Percentiles rank a stretch among this genome's conserved stretches.
Conservation (phyloP, 2,888 invertebrate genomes). For the Scaptomyza tumidula region DNA sequence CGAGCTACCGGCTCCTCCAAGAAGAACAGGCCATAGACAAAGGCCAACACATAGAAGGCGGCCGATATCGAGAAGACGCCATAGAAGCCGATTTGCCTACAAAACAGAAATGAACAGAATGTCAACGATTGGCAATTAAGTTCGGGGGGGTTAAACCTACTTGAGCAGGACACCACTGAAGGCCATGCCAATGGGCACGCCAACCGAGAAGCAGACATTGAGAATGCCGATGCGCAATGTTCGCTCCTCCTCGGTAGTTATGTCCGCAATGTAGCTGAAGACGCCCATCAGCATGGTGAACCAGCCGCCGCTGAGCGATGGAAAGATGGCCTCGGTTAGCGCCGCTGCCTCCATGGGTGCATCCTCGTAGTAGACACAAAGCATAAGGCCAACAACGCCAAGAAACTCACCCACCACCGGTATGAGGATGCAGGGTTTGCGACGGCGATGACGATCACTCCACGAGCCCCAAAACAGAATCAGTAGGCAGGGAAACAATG, state of each 20-base stretch:
- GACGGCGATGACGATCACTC: constrained; percentile 86
- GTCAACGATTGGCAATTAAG: neutral
- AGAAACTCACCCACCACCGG: constrained; percentile 93
- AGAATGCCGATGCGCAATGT: constrained; percentile 94
- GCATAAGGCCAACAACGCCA: constrained; percentile 90
- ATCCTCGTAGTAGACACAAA: constrained; percentile 92
- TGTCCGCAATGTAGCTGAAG: constrained; percentile 94
- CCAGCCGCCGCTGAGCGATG: constrained; percentile 92
- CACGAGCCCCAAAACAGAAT: constrained; percentile 93
- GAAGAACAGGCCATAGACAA: constrained; percentile 90
- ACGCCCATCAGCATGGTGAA: constrained; percentile 96
- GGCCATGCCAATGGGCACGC: constrained; percentile 95
- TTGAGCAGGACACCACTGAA: constrained; percentile 91
- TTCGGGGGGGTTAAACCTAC: constrained; percentile 55
- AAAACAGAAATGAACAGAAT: neutral
- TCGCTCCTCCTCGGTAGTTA: constrained; percentile 92
- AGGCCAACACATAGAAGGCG: constrained; percentile 89
- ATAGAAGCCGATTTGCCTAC: constrained; percentile 90
- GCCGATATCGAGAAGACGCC: constrained; percentile 93
- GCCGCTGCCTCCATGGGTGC: constrained; percentile 93
- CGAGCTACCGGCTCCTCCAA: constrained; percentile 87
- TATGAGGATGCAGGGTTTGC: constrained; percentile 91
- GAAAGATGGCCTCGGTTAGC: constrained; percentile 92
- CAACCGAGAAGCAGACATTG: constrained; percentile 94
- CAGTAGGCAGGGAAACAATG: constrained; percentile 91